Base-by-base conservation (phyloP, 2,888 invertebrate genomes). In the Macroteleia sp. region DNA sequence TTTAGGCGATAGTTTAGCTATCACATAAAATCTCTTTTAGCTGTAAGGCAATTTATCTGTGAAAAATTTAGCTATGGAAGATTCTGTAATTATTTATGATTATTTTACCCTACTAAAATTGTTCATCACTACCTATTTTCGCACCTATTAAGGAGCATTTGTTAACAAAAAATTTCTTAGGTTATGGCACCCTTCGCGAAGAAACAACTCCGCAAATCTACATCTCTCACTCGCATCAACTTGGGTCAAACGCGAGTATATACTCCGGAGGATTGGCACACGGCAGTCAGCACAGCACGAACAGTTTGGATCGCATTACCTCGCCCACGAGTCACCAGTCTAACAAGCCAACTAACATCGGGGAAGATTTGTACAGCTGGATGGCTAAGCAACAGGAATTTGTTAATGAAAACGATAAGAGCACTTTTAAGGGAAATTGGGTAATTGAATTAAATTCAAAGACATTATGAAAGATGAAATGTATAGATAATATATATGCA, bases 281-380 rank as follows among this genome's bases (percentile, higher is more conserved):
- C 39, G 91, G 88, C 10, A 92, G 91, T 83, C 91, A 91, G 41
- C 91, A 91, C 57, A 92, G 92, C 39, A 89, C 87, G 14, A 90
- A 85, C 10, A 91, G 92, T 77, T 80, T 91, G 61, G 92, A 92
- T 62, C 89, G 91, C 46, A 81, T 91, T 2, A 90, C 85, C 8
- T 91, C 91, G 1, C 94, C 94, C 0, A 91, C 93, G 46, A 92
- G 92, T 34, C 93, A 93, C 79, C 92, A 93, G 78, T 91, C 93
- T 1, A 92, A 92, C 80, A 92, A 91, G 80, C 86, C 90, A 3
- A 92, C 94, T 39, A 94, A 94, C 84, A 93, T 94, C 14, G 94
- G 95, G n/a, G 97, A 97, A 88, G 98, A 98, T 91, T 92, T 98
- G 41, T 98, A 98, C 91, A 96, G 96, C 84, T 98, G 98, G 98